Base-by-base conservation (phyloP, 1,140 invertebrate genomes). In the Megathymus violae region DNA sequence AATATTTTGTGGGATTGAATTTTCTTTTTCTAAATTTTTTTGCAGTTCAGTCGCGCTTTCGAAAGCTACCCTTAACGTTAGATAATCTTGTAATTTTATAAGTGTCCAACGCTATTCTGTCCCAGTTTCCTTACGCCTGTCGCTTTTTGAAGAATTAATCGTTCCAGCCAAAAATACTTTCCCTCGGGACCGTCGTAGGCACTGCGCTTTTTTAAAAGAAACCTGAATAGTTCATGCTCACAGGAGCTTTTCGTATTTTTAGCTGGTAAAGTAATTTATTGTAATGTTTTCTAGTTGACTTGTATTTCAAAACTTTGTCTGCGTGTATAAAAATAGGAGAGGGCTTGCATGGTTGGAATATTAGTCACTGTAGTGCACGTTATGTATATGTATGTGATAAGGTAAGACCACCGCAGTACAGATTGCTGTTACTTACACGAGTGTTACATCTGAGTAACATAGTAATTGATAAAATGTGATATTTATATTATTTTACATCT, bases 131-230 rank as follows among this genome's bases (percentile, higher is more conserved):
- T 62, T 59, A 66, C 59, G 52, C 63, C 60, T 62, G 67, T 66
- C 67, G 59, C 60, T 41, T 65, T 70, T 62, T 70, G 67, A 66
- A 66, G 47, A 70, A 70, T 70, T 70, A 70, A 70, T 70, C 66
- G 60, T 60, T 66, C 36, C 38, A 48, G 51, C 54, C 48, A 46
- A 34, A 51, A 61, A 62, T 67, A 59, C 59, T 67, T 61, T 61
- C 56, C 11, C 36, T 43, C 27, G 25, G 48, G 41, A 48, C 41
- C 22, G 52, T 2, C 16, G 25, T 41, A 22, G 50, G 27, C 47
- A 47, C 44, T 62, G 41, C 52, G 19, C 15, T 52, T 61, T 54
- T 54, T 27, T 47, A 47, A 40, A 40, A 47, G 44, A 54, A 40
- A 44, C 25, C 47, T 14, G 50, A 44, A 64, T 19, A 22, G 31